Evolutionary conservation across 2,113 vertebrate genomes (phyloP), one percentile per base, ranked within the genome.

Genomic region (Panthera tigris): DNA sequence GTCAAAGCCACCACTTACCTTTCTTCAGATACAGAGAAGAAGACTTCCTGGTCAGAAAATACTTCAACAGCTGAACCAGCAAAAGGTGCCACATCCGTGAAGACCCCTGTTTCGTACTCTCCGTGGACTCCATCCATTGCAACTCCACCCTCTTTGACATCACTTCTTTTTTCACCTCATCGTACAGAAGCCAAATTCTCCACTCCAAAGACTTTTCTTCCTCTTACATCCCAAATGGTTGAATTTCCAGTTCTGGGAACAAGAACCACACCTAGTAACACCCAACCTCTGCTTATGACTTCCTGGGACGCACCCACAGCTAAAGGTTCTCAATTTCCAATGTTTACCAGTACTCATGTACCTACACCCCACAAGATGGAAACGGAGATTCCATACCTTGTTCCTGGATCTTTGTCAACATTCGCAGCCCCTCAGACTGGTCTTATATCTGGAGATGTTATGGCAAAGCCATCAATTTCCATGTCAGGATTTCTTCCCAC

Each of bases 11-110:
- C 57, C 7, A 87, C 27, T 55, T 81, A 57, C 69, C 9, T 87
- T 94, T 97, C 92, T 85, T 91, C n/a, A 8, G 85, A 78, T 57
- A 96, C n/a, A 57, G 31, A 73, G 86, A 94, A 97, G 66, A 82
- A 18, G 33, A 92, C 31, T 96, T 96, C 95, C 57, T 91, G 48
- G 18, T 87, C 88, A 96, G 90, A 96, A 81, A 93, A 89, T 78
- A 89, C 39, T 91, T 96, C 82, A 69, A 71, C 33, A 66, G n/a
- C 41, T n/a, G 48, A 94, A 80, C n/a, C 73, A 92, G 90, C 90
- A 80, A 94, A 91, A 81, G 80, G n/a, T 39, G 16, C 3, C 27
- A 63, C 66, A 33, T 79, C 71, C 82, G 12, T 27, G n/a, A 88
- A 71, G 63, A 80, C 11, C 31, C 12, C 92, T 94, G 41, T 85